Base-by-base conservation (phyloP, 1,140 invertebrate genomes). In the Hormaphis cornu region DNA sequence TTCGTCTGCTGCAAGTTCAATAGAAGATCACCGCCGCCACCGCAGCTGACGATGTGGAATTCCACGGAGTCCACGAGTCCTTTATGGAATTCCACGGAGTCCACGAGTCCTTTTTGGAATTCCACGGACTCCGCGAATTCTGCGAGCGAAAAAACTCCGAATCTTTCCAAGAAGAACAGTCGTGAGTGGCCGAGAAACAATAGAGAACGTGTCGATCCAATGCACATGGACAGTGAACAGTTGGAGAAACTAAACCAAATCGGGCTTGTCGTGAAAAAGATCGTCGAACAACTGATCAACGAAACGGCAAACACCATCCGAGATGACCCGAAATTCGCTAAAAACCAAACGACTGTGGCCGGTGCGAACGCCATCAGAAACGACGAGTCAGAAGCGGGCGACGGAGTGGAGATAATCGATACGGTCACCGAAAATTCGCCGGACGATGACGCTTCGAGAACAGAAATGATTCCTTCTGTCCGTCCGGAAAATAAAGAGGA, bases 1-100 rank as follows among this genome's bases (percentile, higher is more conserved):
- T 81, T 81, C 69, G 74, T 77, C 16, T 81, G 80, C 71, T 81
- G 80, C 70, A 71, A 75, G 46, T 75, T 74, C 30, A 76, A 69
- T 22, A 72, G 73, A 30, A 48, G 30, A 24, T 20, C 18, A 0
- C 5, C 0, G 6, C 28, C 48, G 10, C 24, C 42, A 9, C 6
- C 3, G 3, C 5, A 12, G 26, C 16, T n/a, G 4, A 40, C 24
- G 2, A 5, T 16, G 18, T 4, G 1, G 20, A 26, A 10, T 24
- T 24, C 22, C 14, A 40, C 6, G 16, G 22, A 26, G 24, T 0
- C 14, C 40, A 56, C 22, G n/a, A 16, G 24, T 24, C n/a, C n/a
- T n/a, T n/a, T n/a, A n/a, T n/a, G n/a, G 18, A 58, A 20, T 37
- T 61, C 7, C 22, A 40, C 12, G 30, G 14, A 14, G n/a, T 50